Evolutionary conservation across 1,140 invertebrate genomes (phyloP).

Genomic region (Polypedilum pembai): DNA sequence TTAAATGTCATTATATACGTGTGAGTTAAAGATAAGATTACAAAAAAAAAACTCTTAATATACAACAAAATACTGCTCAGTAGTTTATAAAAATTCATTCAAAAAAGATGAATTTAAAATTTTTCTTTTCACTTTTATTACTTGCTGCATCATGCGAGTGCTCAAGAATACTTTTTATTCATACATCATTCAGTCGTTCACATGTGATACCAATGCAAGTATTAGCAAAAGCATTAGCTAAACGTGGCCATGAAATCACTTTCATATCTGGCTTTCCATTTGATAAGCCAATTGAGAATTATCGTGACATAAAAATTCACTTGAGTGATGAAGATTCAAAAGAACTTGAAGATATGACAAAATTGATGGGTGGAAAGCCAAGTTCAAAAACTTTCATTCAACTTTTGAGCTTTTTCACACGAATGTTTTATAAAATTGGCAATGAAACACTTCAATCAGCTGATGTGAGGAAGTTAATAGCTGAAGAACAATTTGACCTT

Average conservation of each 20-base stretch:
- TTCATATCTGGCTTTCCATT: slow-evolving; percentile 57
- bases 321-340: background rate
- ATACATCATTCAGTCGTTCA: slow-evolving; percentile 52
- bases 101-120: background rate
- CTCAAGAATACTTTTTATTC: slow-evolving; percentile 36
- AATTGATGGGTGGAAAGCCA: background rate
- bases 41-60: too few species aligned
- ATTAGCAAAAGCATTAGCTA: slow-evolving; percentile 56
- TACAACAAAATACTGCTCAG: too few species aligned
- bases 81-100: background rate
- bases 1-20: too few species aligned
- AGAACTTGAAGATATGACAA: background rate
- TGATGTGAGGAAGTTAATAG: background rate
- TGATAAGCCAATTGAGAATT: slow-evolving; percentile 38
- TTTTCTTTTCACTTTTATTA: background rate
- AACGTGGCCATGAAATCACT: slow-evolving; percentile 59
- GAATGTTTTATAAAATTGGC: background rate
- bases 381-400: too few species aligned
- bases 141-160: background rate
- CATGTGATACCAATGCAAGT: slow-evolving; percentile 56
- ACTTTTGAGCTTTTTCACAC: too few species aligned
- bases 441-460: background rate
- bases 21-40: too few species aligned
- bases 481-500: background rate
- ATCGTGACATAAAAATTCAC: slow-evolving; percentile 34